These are phyloP conservation scores for Drosophila malerkotliana DNA, from an alignment of 1,140 invertebrate genomes.

Conservation along the genomic window DNA sequence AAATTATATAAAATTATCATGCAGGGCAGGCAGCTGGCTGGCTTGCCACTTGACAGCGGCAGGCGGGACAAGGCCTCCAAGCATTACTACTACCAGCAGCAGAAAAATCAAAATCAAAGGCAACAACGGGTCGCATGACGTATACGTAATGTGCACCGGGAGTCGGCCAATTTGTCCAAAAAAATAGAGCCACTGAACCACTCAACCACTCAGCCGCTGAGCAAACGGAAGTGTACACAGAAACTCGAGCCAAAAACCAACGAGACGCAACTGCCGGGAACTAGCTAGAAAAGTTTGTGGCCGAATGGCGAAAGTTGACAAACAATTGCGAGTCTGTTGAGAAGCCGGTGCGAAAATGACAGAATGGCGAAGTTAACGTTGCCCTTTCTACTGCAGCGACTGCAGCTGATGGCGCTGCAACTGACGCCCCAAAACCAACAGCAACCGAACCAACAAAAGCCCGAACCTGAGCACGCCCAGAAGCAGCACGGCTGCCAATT, in stretches of 20 bases:
- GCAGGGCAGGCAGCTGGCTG: conserved; percentile 63
- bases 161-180: conserved; percentile 60
- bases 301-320: conserved; percentile 74
- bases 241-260: conserved; percentile 28
- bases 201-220: background rate
- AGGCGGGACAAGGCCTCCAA: conserved; percentile 49
- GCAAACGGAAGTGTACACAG: conserved; percentile 30
- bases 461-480: conserved; percentile 14
- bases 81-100: conserved; percentile 25
- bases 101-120: conserved; percentile 4
- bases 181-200: conserved; percentile 27
- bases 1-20: conserved; percentile 83
- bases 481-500: conserved; percentile 45
- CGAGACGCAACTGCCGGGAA: conserved; percentile 1
- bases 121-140: conserved; percentile 39
- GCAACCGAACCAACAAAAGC: conserved; percentile 39
- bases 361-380: conserved; percentile 78
- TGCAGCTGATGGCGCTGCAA: conserved; percentile 54
- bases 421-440: conserved; percentile 24
- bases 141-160: conserved; percentile 69
- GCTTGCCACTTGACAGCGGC: conserved; percentile 66
- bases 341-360: conserved; percentile 50
- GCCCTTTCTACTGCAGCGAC: conserved; percentile 68
- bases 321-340: conserved; percentile 57
- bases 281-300: conserved; percentile 20